Evolutionary conservation across 2,888 invertebrate genomes (phyloP), one percentile per base, ranked within the genome.

Genomic region (Biston betularia): DNA sequence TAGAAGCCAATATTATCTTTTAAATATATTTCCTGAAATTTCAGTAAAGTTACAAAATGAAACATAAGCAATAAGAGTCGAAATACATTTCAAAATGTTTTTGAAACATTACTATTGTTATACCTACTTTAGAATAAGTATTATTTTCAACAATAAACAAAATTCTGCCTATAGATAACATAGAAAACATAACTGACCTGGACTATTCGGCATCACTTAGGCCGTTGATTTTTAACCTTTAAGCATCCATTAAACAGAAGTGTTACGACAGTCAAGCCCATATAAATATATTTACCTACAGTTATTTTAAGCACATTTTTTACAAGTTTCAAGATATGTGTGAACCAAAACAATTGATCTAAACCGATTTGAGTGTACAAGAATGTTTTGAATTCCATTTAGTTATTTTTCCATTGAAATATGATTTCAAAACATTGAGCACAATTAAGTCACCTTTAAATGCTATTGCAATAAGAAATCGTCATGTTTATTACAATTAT

Each of bases 381-480:
- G 15, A 8, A 38, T 57, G 57, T 57, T 57, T 48, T 57, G 57
- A 57, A 57, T 57, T 57, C 57, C 48, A 35, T n/a, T 12, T 1
- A 14, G 48, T 34, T 52, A 52, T 44, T 34, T 59, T 60, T 52
- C 42, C 14, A 52, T 60, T 44, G 44, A 50, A 60, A 14, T 60
- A 34, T 42, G 24, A 49, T 59, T 58, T 49, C 42, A 38, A 38
- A 57, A 48, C 49, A 49, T 50, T 38, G 34, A 57, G 56, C n/a
- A 33, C 49, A 42, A 56, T 56, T 45, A 56, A 35, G 45, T 56
- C 56, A 56, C 45, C 56, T 56, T 56, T 34, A 56, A 35, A 56
- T 12, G 42, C 24, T 42, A 33, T 46, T 56, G 45, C 56, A 46
- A 35, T 44, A 33, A 24, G 24, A 24, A 42, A 54, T 42, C 34